Evolutionary conservation across 2,888 invertebrate species (phyloP).

Genomic region (Pammene aurita): DNA sequence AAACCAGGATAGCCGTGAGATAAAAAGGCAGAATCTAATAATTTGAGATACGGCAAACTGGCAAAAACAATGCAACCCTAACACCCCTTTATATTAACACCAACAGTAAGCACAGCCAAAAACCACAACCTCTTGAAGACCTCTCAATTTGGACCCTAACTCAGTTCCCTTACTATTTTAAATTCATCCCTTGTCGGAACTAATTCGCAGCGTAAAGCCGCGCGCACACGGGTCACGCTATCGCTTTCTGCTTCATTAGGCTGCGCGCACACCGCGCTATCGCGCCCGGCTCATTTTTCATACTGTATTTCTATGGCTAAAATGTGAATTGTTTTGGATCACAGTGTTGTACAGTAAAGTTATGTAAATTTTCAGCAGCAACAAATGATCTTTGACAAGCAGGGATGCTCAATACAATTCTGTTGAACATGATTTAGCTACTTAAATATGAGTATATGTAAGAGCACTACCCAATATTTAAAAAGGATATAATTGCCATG

Average conservation of each 20-base stretch:
- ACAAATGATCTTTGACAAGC: background rate
- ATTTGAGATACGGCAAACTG: background rate
- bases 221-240: slow-evolving; percentile 70
- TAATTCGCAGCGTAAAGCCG: slow-evolving; percentile 57
- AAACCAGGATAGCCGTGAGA: too few species aligned
- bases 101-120: slow-evolving; percentile 3
- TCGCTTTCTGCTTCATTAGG: slow-evolving; percentile 80
- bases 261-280: slow-evolving; percentile 61
- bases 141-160: slow-evolving; percentile 56
- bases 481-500: too few species aligned
- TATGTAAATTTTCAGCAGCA: background rate
- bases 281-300: slow-evolving; percentile 75
- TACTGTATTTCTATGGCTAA: slow-evolving; percentile 42
- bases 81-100: background rate
- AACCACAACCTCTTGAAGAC: slow-evolving; percentile 40
- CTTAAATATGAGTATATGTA: too few species aligned
- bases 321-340: slow-evolving; percentile 33
- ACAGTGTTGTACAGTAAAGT: background rate
- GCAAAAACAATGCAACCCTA: background rate
- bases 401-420: background rate
- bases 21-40: too few species aligned
- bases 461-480: too few species aligned
- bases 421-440: too few species aligned
- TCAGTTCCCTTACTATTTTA: slow-evolving; percentile 59
- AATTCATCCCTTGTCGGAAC: slow-evolving; percentile 57